Conservation (phyloP, 2,888 invertebrate species). For the Archaeoteleia sp. region DNA sequence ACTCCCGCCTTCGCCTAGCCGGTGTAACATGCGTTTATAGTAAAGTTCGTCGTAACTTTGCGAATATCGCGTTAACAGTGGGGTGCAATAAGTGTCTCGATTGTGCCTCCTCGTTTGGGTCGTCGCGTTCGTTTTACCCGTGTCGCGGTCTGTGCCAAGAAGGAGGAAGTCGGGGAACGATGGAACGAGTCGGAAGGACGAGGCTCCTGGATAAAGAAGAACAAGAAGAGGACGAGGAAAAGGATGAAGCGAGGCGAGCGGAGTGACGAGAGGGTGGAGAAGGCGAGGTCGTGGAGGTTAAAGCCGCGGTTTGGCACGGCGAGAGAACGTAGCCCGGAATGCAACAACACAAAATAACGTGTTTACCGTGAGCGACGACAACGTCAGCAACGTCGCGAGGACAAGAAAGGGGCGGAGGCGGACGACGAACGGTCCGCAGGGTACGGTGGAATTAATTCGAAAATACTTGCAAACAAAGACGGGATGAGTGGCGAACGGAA, state of each 20-base stretch:
- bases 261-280: background rate
- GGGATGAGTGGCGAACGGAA: conserved; percentile 45
- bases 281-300: background rate
- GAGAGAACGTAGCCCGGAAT: conserved; percentile 29
- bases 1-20: too few species aligned
- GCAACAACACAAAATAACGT: conserved; percentile 52
- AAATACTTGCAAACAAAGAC: conserved; percentile 58
- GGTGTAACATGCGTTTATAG: too few species aligned
- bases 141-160: too few species aligned
- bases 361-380: conserved; percentile 47
- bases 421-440: conserved; percentile 48
- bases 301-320: conserved; percentile 41
- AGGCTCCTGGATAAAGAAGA: too few species aligned
- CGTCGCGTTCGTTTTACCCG: conserved; percentile 24
- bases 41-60: too few species aligned
- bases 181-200: too few species aligned
- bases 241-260: background rate
- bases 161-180: too few species aligned
- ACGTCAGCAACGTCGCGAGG: conserved; percentile 43
- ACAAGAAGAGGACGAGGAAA: too few species aligned
- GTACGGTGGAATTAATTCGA: conserved; percentile 57
- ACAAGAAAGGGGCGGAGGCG: conserved; percentile 50
- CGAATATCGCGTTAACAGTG: conserved; percentile 44
- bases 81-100: conserved; percentile 44
- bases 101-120: conserved; percentile 33